Conservation (phyloP, 2,797 vertebrate species). For the Falco rusticolus region DNA sequence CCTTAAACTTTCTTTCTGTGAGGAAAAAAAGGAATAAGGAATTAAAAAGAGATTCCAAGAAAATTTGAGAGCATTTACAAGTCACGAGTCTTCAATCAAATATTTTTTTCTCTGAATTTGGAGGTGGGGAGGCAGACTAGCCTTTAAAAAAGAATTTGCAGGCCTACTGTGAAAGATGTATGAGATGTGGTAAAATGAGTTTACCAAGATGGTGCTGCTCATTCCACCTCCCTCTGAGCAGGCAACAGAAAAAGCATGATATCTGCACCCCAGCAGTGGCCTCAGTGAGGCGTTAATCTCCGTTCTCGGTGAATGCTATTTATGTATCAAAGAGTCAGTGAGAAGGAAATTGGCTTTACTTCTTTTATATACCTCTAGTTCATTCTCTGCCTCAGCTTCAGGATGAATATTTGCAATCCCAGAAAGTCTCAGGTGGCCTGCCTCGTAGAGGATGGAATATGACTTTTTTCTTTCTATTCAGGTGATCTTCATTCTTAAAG, state of each 20-base stretch:
- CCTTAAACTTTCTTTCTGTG: neutral
- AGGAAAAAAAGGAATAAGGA: neutral
- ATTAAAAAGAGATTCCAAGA: neutral
- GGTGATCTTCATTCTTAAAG: neutral
- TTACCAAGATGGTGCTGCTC: neutral
- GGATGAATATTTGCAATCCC: neutral
- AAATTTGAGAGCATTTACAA: neutral
- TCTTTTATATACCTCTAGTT: neutral
- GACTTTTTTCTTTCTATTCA: neutral
- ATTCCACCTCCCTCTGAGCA: neutral
- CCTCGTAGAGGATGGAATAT: neutral
- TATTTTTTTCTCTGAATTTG: neutral
- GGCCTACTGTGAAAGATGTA: neutral
- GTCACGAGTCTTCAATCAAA: neutral
- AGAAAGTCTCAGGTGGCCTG: neutral
- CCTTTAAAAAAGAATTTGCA: neutral
- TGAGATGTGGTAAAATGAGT: neutral
- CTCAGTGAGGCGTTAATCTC: neutral
- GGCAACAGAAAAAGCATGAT: neutral
- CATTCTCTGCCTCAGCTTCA: neutral
- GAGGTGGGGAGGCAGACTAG: accelerated
- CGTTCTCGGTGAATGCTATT: neutral
- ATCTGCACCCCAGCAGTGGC: neutral
- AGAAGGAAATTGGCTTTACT: neutral
- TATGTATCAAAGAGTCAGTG: neutral